These are phyloP conservation scores for Eleutherodactylus coqui DNA, from an alignment of 2,797 vertebrate species.

Conservation along the genomic window DNA sequence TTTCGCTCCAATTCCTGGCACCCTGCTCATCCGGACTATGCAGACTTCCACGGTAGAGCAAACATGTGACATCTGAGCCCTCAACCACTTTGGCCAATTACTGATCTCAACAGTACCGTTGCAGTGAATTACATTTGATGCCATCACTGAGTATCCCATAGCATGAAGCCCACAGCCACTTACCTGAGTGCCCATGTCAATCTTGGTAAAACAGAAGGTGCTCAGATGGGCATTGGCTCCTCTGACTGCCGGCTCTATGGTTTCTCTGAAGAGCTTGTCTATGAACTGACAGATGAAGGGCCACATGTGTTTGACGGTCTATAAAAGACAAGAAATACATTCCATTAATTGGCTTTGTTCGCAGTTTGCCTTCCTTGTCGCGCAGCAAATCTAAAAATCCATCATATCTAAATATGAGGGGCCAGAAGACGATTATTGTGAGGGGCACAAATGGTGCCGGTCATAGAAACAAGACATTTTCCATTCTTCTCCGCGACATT, in stretches of 20 bases:
- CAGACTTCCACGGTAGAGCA: no score
- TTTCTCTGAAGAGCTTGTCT: conserved; percentile 94
- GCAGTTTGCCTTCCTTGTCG: neutral
- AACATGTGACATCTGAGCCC: no score
- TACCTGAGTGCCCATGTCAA: conserved; percentile 95
- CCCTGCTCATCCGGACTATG: no score
- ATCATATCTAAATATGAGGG: neutral
- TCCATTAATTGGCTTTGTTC: neutral
- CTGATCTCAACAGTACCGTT: accelerated
- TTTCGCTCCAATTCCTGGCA: no score
- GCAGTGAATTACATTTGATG: neutral
- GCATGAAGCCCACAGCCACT: conserved; percentile 61
- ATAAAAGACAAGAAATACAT: conserved; percentile 48
- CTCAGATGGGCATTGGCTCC: conserved; percentile 88
- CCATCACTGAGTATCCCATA: neutral
- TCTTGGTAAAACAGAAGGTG: conserved; percentile 93
- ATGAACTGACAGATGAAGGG: conserved; percentile 97
- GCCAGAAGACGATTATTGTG: neutral
- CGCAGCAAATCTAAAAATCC: neutral
- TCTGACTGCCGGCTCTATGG: conserved; percentile 92
- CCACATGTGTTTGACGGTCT: conserved; percentile 99
- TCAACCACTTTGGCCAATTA: no score
- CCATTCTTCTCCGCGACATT: neutral
- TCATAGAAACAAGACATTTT: neutral
- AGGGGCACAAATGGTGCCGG: neutral